Evolutionary conservation across 2,888 invertebrate species (phyloP).

Genomic region (Isoperla grammatica): DNA sequence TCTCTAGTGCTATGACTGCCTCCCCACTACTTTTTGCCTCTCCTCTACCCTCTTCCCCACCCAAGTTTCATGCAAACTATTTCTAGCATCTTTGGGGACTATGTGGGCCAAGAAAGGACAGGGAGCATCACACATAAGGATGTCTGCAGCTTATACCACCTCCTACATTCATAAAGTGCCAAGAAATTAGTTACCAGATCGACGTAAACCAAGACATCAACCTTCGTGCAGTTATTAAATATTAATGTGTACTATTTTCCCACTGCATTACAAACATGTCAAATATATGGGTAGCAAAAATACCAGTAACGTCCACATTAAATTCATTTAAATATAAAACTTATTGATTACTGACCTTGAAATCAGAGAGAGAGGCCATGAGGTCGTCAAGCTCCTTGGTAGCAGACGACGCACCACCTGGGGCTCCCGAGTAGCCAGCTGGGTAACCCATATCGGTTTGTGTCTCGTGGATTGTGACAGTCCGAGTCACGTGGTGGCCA

Average conservation of each 20-base stretch:
- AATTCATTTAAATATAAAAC: too few relatives aligned
- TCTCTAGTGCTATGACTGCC: constrained; percentile 20
- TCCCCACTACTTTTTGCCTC: constrained; percentile 26
- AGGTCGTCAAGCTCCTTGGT: constrained; percentile 93
- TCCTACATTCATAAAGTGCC: constrained; percentile 22
- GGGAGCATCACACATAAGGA: constrained; percentile 15
- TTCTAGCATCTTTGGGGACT: constrained; percentile 39
- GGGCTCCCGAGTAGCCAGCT: constrained; percentile 26
- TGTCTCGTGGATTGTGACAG: constrained; percentile 47
- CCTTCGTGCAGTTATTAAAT: too few relatives aligned
- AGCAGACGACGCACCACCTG: constrained; percentile 72
- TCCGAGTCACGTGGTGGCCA: constrained; percentile 42
- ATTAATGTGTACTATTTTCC: too few relatives aligned
- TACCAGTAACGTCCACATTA: too few relatives aligned
- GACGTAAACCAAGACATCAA: background rate
- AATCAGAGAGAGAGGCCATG: constrained; percentile 92
- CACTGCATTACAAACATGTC: too few relatives aligned
- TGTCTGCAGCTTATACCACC: constrained; percentile 17
- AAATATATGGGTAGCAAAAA: too few relatives aligned
- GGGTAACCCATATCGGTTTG: constrained; percentile 37
- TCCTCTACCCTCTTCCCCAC: constrained; percentile 26
- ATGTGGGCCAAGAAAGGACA: constrained; percentile 55
- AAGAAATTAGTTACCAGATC: constrained; percentile 17
- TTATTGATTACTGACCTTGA: constrained; percentile 61
- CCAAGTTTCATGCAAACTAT: constrained; percentile 25